Evolutionary conservation across 37 sponge, comb jelly and placozoan species (phyloP), one percentile per base, ranked within the genome.

Genomic region (Haliclona indistincta): DNA sequence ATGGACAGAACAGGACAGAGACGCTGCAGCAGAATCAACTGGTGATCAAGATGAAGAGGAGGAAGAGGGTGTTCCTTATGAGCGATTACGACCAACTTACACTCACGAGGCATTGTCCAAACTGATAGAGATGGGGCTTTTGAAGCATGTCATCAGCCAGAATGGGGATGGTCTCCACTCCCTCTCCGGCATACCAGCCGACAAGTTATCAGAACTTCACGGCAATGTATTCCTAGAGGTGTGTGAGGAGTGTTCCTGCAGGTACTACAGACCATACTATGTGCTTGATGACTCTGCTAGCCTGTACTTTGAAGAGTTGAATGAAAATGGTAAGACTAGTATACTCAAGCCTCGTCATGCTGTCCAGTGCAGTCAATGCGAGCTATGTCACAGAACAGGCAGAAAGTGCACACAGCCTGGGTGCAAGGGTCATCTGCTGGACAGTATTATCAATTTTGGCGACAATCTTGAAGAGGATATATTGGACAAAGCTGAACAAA

Each of bases 401-500:
- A 53, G 91, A 33, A 81, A 33, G 69, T 91, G 91, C 52, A 70
- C 58, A 42, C 62, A 82, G 54, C 25, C 47, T 6, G 47, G 72
- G 22, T 88, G 89, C 67, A 61, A 54, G 25, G 86, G 86, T 2
- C 60, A 51, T 34, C 76, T 91, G 19, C 80, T 75, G 39, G 91
- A 91, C 76, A 85, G 70, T 60, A 91, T 91, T 56, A 91, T 91
- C 37, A 91, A 91, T 74, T 91, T 91, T 73, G 80, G 86, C 15
- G 91, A 91, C 39, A 32, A 86, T 28, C 64, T 91, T 29, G 83
- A 84, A 29, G 79, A 82, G 33, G 42, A 33, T 1, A 81, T 81
- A 56, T 42, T 91, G 29, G n/a, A 41, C 6, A 43, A 42, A 0
- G 91, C 91, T 17, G 74, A 76, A 37, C 34, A 53, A 32, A 58